phyloP scores from a whole-genome alignment of 92 coral and sea anemone genomes.

The Phenganax subtilis region DNA sequence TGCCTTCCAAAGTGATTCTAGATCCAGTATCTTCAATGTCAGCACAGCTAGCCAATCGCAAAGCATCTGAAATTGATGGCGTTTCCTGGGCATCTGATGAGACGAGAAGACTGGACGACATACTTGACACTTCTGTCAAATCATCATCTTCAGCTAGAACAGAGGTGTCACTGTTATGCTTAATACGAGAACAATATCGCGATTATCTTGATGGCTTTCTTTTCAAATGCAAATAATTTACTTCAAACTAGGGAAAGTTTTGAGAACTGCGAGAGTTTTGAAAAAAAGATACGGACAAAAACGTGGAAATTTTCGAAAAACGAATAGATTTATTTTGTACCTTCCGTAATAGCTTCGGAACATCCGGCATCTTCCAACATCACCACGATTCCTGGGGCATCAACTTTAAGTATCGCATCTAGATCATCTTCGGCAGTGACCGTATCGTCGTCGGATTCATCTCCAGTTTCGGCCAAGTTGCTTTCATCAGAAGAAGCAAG shows the following conservation, averaged over 20 bases:
- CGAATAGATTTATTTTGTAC: not conserved
- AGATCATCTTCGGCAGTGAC: slow-evolving; percentile 4
- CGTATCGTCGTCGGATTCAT: slow-evolving; percentile 25
- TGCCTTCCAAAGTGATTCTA: slow-evolving; percentile 32
- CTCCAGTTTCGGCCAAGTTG: slow-evolving; percentile 1
- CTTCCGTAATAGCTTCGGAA: not conserved
- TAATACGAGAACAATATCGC: too few relatives aligned
- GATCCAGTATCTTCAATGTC: slow-evolving; percentile 33
- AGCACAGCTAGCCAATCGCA: not conserved
- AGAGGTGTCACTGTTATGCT: too few relatives aligned
- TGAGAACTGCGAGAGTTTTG: too few relatives aligned
- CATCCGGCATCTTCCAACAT: not conserved
- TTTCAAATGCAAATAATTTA: too few relatives aligned
- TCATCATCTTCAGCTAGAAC: slow-evolving; percentile 27
- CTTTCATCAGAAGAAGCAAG: slow-evolving; percentile 10
- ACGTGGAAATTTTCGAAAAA: not conserved
- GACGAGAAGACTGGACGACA: not conserved
- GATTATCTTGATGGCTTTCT: too few relatives aligned
- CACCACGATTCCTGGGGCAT: not conserved
- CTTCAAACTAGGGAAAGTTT: too few relatives aligned
- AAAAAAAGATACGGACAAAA: too few relatives aligned
- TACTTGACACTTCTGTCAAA: slow-evolving; percentile 30
- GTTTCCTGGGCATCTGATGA: slow-evolving; percentile 23
- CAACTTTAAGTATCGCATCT: not conserved
- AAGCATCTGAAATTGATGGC: not conserved